These are phyloP conservation scores for Platycnemis pennipes DNA, from an alignment of 2,888 invertebrate species.

Conservation along the genomic window DNA sequence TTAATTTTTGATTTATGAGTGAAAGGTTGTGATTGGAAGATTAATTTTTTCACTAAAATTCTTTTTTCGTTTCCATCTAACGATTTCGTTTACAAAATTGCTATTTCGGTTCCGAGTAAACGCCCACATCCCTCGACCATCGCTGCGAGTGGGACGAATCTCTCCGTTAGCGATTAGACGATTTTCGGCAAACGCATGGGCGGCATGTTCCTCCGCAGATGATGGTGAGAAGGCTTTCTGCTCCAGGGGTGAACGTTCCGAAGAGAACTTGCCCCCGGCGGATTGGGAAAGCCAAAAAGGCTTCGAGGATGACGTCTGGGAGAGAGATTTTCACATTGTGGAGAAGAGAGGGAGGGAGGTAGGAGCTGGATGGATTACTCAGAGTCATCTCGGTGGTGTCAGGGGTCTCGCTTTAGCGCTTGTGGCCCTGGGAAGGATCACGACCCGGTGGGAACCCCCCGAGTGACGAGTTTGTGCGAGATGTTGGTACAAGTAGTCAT, in stretches of 20 bases:
- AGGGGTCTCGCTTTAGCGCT: background rate
- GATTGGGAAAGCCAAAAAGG: background rate
- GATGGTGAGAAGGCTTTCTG: background rate
- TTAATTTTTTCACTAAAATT: too few relatives aligned
- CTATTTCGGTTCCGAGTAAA: too few relatives aligned
- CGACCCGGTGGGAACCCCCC: background rate
- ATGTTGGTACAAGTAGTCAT: background rate
- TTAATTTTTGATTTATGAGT: too few relatives aligned
- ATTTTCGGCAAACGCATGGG: background rate
- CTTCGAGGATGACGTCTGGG: background rate
- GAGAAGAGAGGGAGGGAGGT: background rate
- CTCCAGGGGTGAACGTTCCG: background rate
- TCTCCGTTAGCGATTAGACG: slow-evolving; percentile 22
- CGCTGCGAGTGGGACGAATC: background rate
- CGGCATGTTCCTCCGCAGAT: background rate
- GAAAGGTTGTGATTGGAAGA: too few relatives aligned
- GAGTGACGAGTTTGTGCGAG: background rate
- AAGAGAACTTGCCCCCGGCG: background rate
- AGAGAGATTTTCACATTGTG: background rate
- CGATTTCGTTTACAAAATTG: too few relatives aligned
- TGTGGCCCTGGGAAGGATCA: background rate
- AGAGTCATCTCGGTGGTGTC: background rate
- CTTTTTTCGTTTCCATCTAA: too few relatives aligned
- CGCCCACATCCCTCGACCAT: too few relatives aligned
- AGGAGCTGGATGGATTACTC: background rate